Percentiles rank a stretch among this genome's conserved stretches.
Evolutionary conservation across 2,888 invertebrate genomes (phyloP).

Genomic region (Trachelus tabidus): DNA sequence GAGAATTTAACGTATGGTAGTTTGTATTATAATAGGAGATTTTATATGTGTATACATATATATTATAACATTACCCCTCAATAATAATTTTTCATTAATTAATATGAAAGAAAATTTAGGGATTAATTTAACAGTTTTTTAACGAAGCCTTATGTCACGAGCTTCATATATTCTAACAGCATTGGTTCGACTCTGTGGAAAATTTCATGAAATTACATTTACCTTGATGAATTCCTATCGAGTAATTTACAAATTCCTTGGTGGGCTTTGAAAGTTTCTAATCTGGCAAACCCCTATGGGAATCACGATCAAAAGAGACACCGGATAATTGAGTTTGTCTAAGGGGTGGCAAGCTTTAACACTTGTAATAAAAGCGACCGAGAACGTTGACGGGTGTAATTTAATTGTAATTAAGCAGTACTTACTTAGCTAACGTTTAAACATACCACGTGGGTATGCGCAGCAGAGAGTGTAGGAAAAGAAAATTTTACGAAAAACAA

Average conservation of each 20-base stretch:
- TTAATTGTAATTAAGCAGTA: constrained; percentile 7
- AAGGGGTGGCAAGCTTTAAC: neutral
- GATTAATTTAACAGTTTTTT: neutral
- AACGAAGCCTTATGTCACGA: neutral
- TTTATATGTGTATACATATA: too few relatives aligned
- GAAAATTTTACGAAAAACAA: neutral
- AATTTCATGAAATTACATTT: neutral
- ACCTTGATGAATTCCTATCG: neutral
- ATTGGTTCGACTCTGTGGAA: too few relatives aligned
- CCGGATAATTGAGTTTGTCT: neutral
- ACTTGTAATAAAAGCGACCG: neutral
- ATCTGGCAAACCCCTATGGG: neutral
- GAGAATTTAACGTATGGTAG: neutral
- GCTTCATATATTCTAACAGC: neutral
- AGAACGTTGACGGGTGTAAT: neutral
- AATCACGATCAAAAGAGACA: neutral
- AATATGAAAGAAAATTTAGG: neutral
- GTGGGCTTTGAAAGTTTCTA: neutral
- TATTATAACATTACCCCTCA: too few relatives aligned
- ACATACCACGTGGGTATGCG: neutral
- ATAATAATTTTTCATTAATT: neutral
- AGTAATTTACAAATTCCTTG: neutral
- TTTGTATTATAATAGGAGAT: neutral
- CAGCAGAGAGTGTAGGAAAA: neutral
- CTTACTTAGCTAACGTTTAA: neutral